A percentile compares a stretch with the other conserved stretches of the same genome.
Conservation (phyloP, 1,140 invertebrate species). For the Bombus breviceps region DNA sequence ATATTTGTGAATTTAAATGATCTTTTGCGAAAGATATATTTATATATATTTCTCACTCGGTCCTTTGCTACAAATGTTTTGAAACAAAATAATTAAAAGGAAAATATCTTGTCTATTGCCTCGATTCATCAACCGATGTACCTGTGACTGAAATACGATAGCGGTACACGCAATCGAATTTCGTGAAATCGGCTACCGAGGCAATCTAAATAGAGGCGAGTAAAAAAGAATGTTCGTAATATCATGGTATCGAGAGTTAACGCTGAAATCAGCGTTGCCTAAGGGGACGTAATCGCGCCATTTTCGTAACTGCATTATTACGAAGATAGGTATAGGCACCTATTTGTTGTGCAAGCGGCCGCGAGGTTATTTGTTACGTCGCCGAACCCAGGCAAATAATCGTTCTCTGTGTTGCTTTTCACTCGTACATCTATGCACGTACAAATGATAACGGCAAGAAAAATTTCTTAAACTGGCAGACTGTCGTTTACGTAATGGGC, state of each 20-base stretch:
- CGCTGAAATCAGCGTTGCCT: conserved; percentile 44
- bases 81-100: not conserved
- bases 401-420: conserved; percentile 36
- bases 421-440: conserved; percentile 17
- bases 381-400: conserved; percentile 70
- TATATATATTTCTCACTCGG: too few relatives aligned
- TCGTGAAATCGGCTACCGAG: not conserved
- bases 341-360: conserved; percentile 72
- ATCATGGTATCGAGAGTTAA: conserved; percentile 12
- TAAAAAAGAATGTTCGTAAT: conserved; percentile 7
- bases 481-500: conserved; percentile 20
- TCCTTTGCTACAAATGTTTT: too few relatives aligned
- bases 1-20: too few relatives aligned
- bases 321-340: conserved; percentile 71
- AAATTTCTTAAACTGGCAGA: conserved; percentile 7
- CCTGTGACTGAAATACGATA: not conserved
- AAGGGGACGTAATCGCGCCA: conserved; percentile 75
- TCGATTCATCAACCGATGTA: too few relatives aligned
- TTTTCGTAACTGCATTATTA: conserved; percentile 80
- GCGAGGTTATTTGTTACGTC: conserved; percentile 74
- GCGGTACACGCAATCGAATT: conserved; percentile 5
- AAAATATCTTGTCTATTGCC: not conserved
- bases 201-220: not conserved
- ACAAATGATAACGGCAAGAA: conserved; percentile 13
- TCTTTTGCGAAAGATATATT: too few relatives aligned